Evolutionary conservation across 2,888 invertebrate species (phyloP).

Genomic region (Aphodius granarius): DNA sequence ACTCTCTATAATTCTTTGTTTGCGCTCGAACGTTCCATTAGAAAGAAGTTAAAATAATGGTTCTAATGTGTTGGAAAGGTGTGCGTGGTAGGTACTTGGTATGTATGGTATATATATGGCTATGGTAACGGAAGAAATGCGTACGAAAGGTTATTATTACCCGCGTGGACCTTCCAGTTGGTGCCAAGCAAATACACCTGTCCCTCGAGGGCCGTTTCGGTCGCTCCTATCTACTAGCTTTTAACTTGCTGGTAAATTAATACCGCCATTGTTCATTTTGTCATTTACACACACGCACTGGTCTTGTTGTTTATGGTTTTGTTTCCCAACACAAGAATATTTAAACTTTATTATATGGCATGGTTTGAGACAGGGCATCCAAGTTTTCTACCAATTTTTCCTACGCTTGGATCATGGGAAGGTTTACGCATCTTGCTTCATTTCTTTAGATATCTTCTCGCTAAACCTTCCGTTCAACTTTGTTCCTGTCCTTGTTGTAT

Average conservation of each 20-base stretch:
- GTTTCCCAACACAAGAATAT: neutral
- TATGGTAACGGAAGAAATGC: neutral
- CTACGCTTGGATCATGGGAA: too few relatives aligned
- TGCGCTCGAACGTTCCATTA: neutral
- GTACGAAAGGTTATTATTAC: neutral
- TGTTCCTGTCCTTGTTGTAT: too few relatives aligned
- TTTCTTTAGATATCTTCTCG: too few relatives aligned
- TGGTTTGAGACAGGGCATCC: too few relatives aligned
- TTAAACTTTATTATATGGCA: too few relatives aligned
- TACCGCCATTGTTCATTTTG: neutral
- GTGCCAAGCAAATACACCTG: neutral
- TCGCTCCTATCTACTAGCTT: neutral
- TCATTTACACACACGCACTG: neutral
- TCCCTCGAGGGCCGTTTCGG: neutral
- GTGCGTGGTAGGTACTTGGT: neutral
- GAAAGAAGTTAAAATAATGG: neutral
- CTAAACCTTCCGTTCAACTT: too few relatives aligned
- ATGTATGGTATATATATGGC: neutral
- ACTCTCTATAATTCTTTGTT: neutral
- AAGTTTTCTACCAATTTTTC: too few relatives aligned
- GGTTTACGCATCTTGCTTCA: too few relatives aligned
- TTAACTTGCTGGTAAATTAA: neutral
- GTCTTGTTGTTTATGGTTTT: neutral
- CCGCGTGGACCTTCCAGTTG: neutral
- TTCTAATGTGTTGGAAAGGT: neutral